Evolutionary conservation across 2,113 vertebrate species (phyloP).

Genomic region (Nasalis larvatus): DNA sequence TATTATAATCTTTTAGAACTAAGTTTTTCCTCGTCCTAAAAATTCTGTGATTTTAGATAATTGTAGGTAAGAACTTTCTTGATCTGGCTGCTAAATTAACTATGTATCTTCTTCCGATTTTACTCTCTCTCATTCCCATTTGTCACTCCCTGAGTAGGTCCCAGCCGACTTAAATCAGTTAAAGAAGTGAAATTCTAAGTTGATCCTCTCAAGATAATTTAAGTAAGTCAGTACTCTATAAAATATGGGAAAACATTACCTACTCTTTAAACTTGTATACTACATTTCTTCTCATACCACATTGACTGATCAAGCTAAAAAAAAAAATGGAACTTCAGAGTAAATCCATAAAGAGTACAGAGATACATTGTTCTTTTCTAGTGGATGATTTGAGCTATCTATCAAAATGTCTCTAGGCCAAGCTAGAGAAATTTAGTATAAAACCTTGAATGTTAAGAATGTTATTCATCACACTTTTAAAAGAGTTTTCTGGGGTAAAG

Average conservation of each 20-base stretch:
- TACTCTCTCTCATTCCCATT: too few species aligned
- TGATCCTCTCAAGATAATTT: neutral
- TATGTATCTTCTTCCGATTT: neutral
- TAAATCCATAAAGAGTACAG: neutral
- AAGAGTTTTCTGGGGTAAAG: neutral
- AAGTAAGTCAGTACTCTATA: neutral
- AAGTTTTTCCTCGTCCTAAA: neutral
- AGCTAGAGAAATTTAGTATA: neutral
- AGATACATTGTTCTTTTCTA: neutral
- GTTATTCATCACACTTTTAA: neutral
- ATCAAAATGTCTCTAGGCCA: neutral
- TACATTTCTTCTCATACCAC: neutral
- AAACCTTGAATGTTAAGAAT: conserved; percentile 18
- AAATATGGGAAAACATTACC: neutral
- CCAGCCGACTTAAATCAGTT: neutral
- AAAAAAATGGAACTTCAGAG: neutral
- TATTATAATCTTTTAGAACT: neutral
- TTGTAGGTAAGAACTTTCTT: neutral
- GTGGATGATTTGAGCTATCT: neutral
- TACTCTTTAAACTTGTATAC: neutral
- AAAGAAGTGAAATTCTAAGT: neutral
- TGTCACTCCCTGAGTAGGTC: too few species aligned
- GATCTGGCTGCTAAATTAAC: neutral
- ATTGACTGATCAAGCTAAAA: neutral
- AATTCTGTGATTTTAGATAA: neutral